A percentile compares a stretch with the other conserved stretches of the same genome.
Evolutionary conservation across 1,140 invertebrate species (phyloP).

Genomic region (Ooceraea biroi): DNA sequence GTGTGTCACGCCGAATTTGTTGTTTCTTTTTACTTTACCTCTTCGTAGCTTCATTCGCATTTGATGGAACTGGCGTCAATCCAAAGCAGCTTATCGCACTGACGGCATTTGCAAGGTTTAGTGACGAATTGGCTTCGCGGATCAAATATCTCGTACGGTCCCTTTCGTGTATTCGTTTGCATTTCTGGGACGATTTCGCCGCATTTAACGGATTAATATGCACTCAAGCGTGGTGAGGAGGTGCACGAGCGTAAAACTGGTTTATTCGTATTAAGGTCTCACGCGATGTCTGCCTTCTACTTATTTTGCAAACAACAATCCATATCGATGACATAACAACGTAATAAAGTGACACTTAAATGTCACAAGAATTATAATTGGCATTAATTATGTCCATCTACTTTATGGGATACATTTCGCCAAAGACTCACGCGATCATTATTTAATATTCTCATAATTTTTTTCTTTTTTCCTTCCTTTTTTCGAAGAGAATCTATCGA

Average conservation of each 20-base stretch:
- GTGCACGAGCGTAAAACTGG: constrained; percentile 65
- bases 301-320: constrained; percentile 5
- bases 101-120: constrained; percentile 57
- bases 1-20: constrained; percentile 3
- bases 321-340: background rate
- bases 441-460: background rate
- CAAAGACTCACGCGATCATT: background rate
- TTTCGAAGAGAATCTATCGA: background rate
- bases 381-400: background rate
- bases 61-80: constrained; percentile 28
- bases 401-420: background rate
- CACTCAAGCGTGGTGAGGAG: constrained; percentile 37
- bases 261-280: constrained; percentile 39
- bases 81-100: constrained; percentile 39
- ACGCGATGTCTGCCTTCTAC: background rate
- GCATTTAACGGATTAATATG: constrained; percentile 71
- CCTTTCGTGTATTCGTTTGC: background rate
- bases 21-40: constrained; percentile 25
- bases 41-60: constrained; percentile 34
- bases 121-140: constrained; percentile 52
- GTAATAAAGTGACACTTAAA: background rate
- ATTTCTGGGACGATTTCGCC: constrained; percentile 56
- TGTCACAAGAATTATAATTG: background rate
- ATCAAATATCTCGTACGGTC: constrained; percentile 54
- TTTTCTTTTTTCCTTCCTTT: background rate